Evolutionary conservation across 1,140 invertebrate genomes (phyloP), one percentile per base, ranked within the genome.

Genomic region (Neoseiulus cucumeris): DNA sequence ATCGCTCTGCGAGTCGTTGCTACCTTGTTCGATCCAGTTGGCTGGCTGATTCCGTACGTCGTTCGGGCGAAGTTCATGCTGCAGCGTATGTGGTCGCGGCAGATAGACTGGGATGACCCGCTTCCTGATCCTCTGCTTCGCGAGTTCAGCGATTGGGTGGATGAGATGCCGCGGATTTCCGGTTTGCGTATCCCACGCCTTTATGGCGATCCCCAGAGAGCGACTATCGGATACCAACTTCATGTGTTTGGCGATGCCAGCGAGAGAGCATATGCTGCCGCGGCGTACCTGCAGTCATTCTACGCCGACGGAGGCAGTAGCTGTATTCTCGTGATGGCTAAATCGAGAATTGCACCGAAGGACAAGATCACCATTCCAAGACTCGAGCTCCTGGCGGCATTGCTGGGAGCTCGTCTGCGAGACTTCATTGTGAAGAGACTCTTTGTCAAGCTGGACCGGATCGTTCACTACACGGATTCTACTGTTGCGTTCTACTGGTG

Each of bases 11-110:
- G 64, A 14, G 65, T 41, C 1, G 41, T 70, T 0, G 29, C 69
- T 29, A 12, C 45, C 1, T 17, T 70, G 0, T 68, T 66, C 65
- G 69, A 70, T 42, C 69, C 70, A 9, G 44, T 70, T n/a, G 70
- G 67, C 2, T 70, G 42, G 12, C 42, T 70, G 2, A 45, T 64
- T 5, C 66, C 59, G 9, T 64, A 70, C 2, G 33, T 55, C 1
- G 30, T 69, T 12, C 25, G 30, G 22, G 70, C 64, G 7, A 70
- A 70, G 42, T 42, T 70, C 14, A n/a, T 68, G 12, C 14, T 70
- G 9, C 69, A 70, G 29, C 29, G 41, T 20, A n/a, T 67, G 39
- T 70, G 69, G 69, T 33, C 9, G 1, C 44, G 33, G 17, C 39
- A 44, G 44, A 7, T 69, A 14, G 47, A 39, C 6, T 70, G 70